Evolutionary conservation across 2,113 vertebrate genomes (phyloP).

Genomic region (Piprites chloris): DNA sequence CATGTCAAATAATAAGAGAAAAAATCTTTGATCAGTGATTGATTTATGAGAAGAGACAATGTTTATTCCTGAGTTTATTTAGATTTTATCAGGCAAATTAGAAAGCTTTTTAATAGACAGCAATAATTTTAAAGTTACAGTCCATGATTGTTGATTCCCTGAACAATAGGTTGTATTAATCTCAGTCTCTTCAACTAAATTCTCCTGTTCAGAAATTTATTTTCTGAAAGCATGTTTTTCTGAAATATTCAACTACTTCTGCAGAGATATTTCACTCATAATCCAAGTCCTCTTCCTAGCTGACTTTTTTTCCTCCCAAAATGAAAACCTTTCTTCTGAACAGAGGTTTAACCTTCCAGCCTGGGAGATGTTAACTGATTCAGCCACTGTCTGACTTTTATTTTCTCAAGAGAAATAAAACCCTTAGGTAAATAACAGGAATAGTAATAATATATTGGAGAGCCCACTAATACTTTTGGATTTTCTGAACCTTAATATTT

Average conservation of each 20-base stretch:
- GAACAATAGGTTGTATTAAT: neutral
- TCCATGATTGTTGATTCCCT: neutral
- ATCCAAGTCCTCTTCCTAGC: neutral
- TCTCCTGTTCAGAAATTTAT: neutral
- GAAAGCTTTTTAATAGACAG: neutral
- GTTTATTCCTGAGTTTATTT: neutral
- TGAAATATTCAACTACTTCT: neutral
- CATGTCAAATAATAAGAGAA: neutral
- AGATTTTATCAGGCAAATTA: neutral
- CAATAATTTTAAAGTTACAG: neutral
- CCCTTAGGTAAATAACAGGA: slow-evolving; percentile 31
- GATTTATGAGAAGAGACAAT: neutral
- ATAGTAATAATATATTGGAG: neutral
- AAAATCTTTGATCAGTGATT: neutral
- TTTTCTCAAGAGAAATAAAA: slow-evolving; percentile 16
- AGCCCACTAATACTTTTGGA: neutral
- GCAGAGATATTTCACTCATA: neutral
- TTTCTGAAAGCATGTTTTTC: neutral
- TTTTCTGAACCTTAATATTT: slow-evolving; percentile 32
- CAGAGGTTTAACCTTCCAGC: neutral
- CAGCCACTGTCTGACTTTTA: neutral
- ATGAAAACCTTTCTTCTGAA: neutral
- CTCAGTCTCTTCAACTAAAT: neutral
- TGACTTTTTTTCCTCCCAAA: neutral
- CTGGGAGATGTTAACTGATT: neutral